Evolutionary conservation across 2,113 vertebrate species (phyloP).

Genomic region (Tinamus guttatus): DNA sequence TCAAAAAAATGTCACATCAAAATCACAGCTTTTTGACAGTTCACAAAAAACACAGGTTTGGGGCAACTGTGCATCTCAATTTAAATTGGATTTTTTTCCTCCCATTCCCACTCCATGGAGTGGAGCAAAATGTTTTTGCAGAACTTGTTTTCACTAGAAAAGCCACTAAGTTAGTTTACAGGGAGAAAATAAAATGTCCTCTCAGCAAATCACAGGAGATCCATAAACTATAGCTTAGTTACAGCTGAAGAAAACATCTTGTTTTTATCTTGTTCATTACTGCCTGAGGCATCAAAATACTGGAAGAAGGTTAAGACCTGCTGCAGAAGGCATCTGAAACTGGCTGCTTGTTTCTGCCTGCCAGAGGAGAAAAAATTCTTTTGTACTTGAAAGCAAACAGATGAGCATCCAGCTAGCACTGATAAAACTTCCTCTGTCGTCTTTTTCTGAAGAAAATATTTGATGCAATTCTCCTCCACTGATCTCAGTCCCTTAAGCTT

Average conservation of each 20-base stretch:
- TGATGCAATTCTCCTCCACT: background rate
- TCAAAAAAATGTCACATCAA: background rate
- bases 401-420: background rate
- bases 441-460: background rate
- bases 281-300: background rate
- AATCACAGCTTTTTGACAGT: background rate
- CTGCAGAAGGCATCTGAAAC: background rate
- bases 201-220: background rate
- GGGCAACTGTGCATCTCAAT: background rate
- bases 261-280: background rate
- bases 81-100: background rate
- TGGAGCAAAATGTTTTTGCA: background rate
- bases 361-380: background rate
- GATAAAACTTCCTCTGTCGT: background rate
- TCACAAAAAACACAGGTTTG: background rate
- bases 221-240: background rate
- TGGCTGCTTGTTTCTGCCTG: background rate
- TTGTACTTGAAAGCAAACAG: background rate
- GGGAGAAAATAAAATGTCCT: background rate
- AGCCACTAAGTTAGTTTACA: background rate
- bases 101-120: background rate
- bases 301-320: background rate
- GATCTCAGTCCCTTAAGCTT: background rate
- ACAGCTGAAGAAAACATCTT: background rate
- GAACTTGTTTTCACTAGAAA: conserved; percentile 28